These are phyloP conservation scores for Poeciliopsis turrubarensis DNA, from an alignment of 2,113 vertebrate species.

Conservation along the genomic window DNA sequence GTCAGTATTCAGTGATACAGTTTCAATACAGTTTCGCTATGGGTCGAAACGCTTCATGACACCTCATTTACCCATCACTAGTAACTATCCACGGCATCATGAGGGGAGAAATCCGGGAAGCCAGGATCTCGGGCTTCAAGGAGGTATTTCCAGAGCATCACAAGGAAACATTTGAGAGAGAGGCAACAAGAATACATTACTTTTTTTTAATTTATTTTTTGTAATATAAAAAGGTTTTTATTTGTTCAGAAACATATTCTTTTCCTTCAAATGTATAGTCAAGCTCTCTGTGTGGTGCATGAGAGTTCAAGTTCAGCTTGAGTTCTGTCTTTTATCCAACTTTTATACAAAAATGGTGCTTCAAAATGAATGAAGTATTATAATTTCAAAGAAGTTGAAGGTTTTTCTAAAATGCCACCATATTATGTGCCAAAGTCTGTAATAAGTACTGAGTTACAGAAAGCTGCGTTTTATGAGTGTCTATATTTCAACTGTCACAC, in stretches of 20 bases:
- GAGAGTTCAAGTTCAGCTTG: background rate
- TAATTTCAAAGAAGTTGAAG: background rate
- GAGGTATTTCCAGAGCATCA: too few species aligned
- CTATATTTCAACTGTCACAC: constrained; percentile 77
- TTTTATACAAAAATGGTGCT: background rate
- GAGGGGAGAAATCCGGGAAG: too few species aligned
- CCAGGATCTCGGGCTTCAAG: too few species aligned
- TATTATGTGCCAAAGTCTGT: constrained; percentile 20
- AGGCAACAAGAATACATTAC: too few species aligned
- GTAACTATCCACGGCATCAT: too few species aligned
- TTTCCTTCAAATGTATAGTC: background rate
- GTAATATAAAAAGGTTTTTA: too few species aligned
- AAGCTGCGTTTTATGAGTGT: constrained; percentile 72
- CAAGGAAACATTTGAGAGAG: too few species aligned
- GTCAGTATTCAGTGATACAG: too few species aligned
- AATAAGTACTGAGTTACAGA: constrained; percentile 36
- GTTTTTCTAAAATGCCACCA: constrained; percentile 15
- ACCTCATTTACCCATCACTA: too few species aligned
- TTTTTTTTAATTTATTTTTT: too few species aligned
- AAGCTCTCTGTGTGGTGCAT: background rate
- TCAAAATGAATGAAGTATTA: background rate
- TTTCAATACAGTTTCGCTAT: too few species aligned
- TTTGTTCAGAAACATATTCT: background rate
- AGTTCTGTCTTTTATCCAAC: background rate
- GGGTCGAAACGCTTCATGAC: too few species aligned